Conservation (phyloP, 2,113 vertebrate genomes). For the Lethenteron camtschaticum region DNA sequence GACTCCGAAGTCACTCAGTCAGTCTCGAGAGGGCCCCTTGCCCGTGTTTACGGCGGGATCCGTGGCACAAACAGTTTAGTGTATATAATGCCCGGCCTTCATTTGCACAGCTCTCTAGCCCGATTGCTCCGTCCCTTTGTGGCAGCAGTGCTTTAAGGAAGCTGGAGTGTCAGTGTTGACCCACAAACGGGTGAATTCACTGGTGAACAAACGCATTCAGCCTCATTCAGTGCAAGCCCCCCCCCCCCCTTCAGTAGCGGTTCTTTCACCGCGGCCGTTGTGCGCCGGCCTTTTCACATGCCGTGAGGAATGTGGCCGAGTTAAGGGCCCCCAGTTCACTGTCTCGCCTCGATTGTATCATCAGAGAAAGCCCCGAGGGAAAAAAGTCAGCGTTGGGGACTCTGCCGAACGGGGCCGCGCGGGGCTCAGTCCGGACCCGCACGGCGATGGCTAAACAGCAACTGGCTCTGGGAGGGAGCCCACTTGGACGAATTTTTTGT, state of each 20-base stretch:
- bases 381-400: neutral
- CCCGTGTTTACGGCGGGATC: neutral
- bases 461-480: neutral
- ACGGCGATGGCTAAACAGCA: neutral
- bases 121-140: neutral
- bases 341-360: slow-evolving; percentile 3
- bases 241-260: neutral
- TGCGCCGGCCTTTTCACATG: neutral
- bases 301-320: slow-evolving; percentile 1
- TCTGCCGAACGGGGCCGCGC: neutral
- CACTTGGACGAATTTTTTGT: neutral
- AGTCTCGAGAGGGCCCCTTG: neutral
- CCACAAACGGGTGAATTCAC: neutral
- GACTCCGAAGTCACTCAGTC: neutral
- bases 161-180: neutral
- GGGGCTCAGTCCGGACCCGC: neutral
- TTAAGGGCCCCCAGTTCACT: neutral
- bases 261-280: neutral
- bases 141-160: neutral
- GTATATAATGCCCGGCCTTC: neutral
- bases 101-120: neutral
- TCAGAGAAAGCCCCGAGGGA: neutral
- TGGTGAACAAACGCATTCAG: neutral
- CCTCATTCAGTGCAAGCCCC: neutral
- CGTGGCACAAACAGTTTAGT: neutral